These are phyloP conservation scores for Hippocampus zosterae DNA, from an alignment of 2,113 vertebrate genomes.

Conservation along the genomic window DNA sequence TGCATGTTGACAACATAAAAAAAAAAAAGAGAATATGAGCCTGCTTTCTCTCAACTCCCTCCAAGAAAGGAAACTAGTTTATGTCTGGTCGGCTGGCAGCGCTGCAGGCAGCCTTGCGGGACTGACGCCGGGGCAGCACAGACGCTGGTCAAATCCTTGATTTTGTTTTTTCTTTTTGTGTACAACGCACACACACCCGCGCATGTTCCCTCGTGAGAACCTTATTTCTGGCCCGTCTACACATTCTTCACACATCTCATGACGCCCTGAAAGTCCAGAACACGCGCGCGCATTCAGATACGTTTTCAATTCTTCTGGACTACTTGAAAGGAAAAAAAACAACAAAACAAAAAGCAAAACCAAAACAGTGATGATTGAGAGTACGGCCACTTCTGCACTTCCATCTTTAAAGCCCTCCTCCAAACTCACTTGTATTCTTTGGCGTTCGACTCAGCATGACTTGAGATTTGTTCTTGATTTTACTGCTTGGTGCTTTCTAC, in stretches of 20 bases:
- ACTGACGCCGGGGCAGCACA: constrained; percentile 41
- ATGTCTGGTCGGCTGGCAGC: constrained; percentile 16
- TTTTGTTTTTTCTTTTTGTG: no score
- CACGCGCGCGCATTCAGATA: neutral
- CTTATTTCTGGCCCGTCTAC: neutral
- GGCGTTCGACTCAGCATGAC: no score
- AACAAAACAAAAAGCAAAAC: no score
- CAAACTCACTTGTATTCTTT: no score
- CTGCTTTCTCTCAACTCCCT: constrained; percentile 20
- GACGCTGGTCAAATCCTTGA: constrained; percentile 25
- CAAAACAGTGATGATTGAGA: no score
- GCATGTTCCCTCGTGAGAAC: neutral
- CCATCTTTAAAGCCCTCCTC: no score
- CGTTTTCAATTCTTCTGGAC: no score
- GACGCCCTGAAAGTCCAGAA: neutral
- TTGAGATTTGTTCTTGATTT: no score
- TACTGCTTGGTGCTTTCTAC: no score
- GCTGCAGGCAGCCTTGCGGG: constrained; percentile 38
- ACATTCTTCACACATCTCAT: neutral
- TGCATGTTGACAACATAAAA: no score
- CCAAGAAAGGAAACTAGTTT: constrained; percentile 10
- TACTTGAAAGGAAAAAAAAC: no score
- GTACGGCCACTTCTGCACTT: no score
- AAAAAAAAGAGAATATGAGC: neutral
- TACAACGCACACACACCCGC: neutral